Evolutionary conservation across 2,888 invertebrate species (phyloP), one percentile per base, ranked within the genome.

Genomic region (Heteromurus nitidus): DNA sequence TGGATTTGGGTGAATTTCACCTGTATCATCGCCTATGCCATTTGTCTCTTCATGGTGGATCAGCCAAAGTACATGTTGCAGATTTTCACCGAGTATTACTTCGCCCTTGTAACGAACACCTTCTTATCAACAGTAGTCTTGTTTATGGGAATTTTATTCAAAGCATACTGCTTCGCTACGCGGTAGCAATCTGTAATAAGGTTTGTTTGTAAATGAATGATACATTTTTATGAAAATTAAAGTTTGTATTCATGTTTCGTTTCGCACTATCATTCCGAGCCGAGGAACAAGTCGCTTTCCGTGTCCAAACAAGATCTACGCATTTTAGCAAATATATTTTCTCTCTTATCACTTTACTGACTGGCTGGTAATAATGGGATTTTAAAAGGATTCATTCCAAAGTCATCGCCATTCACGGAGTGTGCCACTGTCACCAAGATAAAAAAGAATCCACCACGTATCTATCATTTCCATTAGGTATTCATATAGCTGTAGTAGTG

Each of bases 1-100:
- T 82, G 76, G 76, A 73, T 72, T 47, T 82, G 82, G 82, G 24
- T 82, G 31, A 72, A 73, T 24, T 82, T 82, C 55, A 22, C 76
- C 13, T 60, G 72, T 16, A 53, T 82, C 22, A 53, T 82, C 30
- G 76, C 67, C 18, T 30, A 77, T 30, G 30, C 76, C 0, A 20
- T 77, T n/a, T 82, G 77, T 26, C 31, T 82, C 16, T 67, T 73
- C 55, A 65, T 55, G 22, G 31, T 82, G 73, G 77, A 73, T 44
- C 67, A 76, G 13, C 55, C 58, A 20, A 73, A 77, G 67, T 5
- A 22, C 28, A 30, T 67, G 11, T 24, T 68, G 26, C 60, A 82
- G 42, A 68, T 22, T 42, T 82, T 73, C 53, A 67, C 72, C 5
- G 76, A 77, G 24, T 82, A 77, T 55, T 82, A 77, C 62, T 36